Conservation (phyloP, 2,888 invertebrate species). For the Drosophila hawaiiensis region DNA sequence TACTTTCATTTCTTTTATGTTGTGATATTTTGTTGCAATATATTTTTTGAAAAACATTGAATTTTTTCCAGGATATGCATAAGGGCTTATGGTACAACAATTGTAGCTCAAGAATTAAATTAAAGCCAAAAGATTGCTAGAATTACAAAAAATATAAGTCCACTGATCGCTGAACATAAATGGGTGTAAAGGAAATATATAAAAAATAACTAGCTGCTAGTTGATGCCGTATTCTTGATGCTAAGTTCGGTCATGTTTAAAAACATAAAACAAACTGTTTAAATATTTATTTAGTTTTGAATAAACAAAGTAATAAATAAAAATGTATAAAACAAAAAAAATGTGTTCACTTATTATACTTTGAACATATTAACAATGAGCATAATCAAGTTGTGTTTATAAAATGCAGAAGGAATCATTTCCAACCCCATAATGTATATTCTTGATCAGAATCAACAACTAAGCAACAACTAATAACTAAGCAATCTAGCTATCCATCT, state of each 20-base stretch:
- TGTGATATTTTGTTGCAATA: no score
- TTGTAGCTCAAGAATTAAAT: neutral
- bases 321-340: neutral
- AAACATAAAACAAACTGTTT: neutral
- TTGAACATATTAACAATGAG: neutral
- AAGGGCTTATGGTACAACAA: neutral
- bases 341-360: neutral
- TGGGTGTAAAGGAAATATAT: neutral
- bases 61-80: no score
- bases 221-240: no score
- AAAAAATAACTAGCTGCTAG: neutral
- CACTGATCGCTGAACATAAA: neutral
- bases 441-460: neutral
- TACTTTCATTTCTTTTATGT: no score
- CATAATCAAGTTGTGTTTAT: neutral
- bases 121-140: neutral
- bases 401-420: neutral
- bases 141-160: neutral
- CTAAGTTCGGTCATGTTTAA: neutral
- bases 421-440: neutral
- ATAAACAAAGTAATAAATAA: neutral
- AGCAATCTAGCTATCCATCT: neutral
- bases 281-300: neutral
- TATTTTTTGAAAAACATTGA: no score
- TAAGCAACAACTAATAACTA: no score